A percentile compares a stretch with the other conserved stretches of the same genome.
Conservation (phyloP, 2,888 invertebrate species). For the Mayetiola destructor region DNA sequence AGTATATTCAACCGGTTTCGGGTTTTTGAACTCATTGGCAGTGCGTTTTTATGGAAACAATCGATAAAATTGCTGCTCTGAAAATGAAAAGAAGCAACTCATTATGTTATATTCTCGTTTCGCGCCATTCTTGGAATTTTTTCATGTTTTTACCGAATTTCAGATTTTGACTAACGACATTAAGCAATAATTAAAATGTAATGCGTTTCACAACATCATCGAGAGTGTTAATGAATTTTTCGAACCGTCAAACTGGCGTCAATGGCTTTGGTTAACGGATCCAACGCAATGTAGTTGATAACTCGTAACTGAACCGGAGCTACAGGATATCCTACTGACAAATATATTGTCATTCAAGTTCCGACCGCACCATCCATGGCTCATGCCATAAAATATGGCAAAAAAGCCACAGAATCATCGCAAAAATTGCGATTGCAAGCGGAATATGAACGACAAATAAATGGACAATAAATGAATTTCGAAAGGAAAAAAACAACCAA, state of each 20-base stretch:
- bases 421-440: not conserved
- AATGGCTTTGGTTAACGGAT: not conserved
- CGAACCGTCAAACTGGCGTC: not conserved
- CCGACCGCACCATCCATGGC: not conserved
- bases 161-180: not conserved
- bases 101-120: not conserved
- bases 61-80: not conserved
- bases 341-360: not conserved
- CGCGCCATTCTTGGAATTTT: not conserved
- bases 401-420: not conserved
- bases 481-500: not conserved
- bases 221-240: not conserved
- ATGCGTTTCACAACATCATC: not conserved
- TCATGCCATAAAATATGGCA: not conserved
- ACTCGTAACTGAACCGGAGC: too few relatives aligned
- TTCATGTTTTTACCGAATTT: not conserved
- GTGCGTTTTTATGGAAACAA: not conserved
- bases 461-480: not conserved
- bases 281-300: not conserved
- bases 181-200: not conserved
- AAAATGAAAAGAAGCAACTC: not conserved
- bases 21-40: not conserved
- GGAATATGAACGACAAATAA: not conserved
- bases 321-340: too few relatives aligned
- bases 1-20: not conserved